Conservation (phyloP, 2,113 vertebrate genomes). For the Marcusenius ussheri region DNA sequence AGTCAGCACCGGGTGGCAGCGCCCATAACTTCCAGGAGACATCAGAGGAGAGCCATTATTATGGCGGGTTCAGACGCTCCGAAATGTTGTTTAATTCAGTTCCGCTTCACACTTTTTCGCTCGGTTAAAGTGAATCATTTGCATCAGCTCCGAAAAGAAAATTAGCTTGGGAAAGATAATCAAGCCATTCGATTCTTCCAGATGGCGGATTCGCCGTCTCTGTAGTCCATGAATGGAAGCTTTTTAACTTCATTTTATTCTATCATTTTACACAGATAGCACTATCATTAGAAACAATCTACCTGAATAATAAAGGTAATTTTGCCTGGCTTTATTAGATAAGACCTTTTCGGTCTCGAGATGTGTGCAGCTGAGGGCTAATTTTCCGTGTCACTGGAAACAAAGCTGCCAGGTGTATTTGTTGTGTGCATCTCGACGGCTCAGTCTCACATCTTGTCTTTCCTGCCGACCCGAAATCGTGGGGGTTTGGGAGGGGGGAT, state of each 20-base stretch:
- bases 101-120: constrained; percentile 32
- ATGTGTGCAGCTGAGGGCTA: constrained; percentile 27
- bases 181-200: constrained; percentile 38
- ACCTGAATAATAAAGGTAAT: constrained; percentile 41
- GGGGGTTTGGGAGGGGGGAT: constrained; percentile 20
- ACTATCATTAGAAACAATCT: constrained; percentile 42
- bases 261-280: constrained; percentile 36
- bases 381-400: constrained; percentile 33
- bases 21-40: constrained; percentile 17
- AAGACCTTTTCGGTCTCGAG: constrained; percentile 36
- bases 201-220: constrained; percentile 35
- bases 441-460: constrained; percentile 25
- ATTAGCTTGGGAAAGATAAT: constrained; percentile 41
- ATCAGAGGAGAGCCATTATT: constrained; percentile 35
- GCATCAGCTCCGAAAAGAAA: constrained; percentile 41
- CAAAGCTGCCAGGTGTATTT: constrained; percentile 45
- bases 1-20: constrained; percentile 17
- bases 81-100: constrained; percentile 40
- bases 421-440: constrained; percentile 32
- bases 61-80: constrained; percentile 37
- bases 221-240: constrained; percentile 39
- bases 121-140: constrained; percentile 45
- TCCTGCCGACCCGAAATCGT: constrained; percentile 24
- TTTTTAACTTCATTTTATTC: constrained; percentile 41
- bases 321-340: constrained; percentile 41